Evolutionary conservation across 2,797 vertebrate genomes (phyloP), one percentile per base, ranked within the genome.

Genomic region (Chelonia mydas): DNA sequence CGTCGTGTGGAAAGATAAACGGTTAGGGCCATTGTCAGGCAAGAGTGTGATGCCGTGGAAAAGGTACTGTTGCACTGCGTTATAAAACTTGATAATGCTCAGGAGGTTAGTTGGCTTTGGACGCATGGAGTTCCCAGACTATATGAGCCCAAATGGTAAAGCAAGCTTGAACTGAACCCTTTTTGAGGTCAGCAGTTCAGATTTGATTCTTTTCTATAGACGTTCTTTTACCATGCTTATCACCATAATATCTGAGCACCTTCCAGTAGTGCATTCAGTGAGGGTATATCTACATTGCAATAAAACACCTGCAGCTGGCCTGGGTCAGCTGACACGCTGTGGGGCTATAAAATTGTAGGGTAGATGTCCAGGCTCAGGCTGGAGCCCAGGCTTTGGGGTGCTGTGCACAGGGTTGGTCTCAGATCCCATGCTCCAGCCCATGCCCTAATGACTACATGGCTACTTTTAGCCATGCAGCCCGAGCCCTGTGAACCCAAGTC

Each of bases 221-320:
- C 19, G 74, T 4, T 15, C 21, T 59, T 72, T 81, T 86, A 85
- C 13, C 6, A 61, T 50, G 11, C 6, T 54, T 27, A 59, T 88
- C 33, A 31, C 37, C 47, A 28, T 23, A 19, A 50, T 74, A 55
- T 12, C 0, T 0, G 1, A 83, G 3, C 8, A 12, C 10, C 65
- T 68, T 68, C 65, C 65, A 57, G 12, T 13, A 57, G 55, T 57
- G 55, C 27, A 6, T 57, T 57, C 27, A 57, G 23, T 28, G 55
- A 57, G 55, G 27, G 27, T 57, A 28, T 57, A 28, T 59, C 57
- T 59, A 33, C 57, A 59, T 7, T 31, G 28, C 13, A 59, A 59
- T 31, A 33, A 59, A 31, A 59, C 28, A 59, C 28, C 51, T 53
- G 51, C 51, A 53, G 51, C 51, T 53, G 17, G 17, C 51, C 51